These are phyloP conservation scores for Ashinkailepas kermadecensis DNA, from an alignment of 2,888 invertebrate species.

Conservation along the genomic window DNA sequence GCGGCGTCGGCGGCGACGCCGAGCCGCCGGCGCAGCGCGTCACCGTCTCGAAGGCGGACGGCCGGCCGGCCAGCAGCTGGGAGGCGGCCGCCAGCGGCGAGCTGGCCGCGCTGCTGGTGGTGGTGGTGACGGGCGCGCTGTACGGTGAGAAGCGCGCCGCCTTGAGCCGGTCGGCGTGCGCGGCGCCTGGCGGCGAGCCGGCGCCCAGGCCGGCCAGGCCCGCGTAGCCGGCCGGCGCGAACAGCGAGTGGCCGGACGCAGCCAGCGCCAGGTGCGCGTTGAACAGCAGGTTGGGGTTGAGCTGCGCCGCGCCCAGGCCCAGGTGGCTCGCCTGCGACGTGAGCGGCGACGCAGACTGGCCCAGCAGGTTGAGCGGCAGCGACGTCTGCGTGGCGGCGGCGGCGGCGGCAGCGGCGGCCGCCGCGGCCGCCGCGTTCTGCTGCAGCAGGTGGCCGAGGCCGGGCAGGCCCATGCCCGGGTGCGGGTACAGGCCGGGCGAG, in stretches of 20 bases:
- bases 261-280: slow-evolving; percentile 83
- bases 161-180: slow-evolving; percentile 39
- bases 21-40: slow-evolving; percentile 32
- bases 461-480: slow-evolving; percentile 40
- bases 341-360: slow-evolving; percentile 27
- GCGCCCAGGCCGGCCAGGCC: slow-evolving; percentile 82
- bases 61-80: slow-evolving; percentile 24
- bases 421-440: slow-evolving; percentile 25
- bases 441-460: slow-evolving; percentile 35
- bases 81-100: slow-evolving; percentile 30
- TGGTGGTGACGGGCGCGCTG: slow-evolving; percentile 59
- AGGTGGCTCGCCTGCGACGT: slow-evolving; percentile 31
- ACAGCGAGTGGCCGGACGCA: slow-evolving; percentile 55
- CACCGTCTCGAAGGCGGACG: slow-evolving; percentile 34
- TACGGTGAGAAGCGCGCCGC: slow-evolving; percentile 82
- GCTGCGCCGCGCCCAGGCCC: slow-evolving; percentile 34
- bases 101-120: slow-evolving; percentile 36
- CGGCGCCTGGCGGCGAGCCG: slow-evolving; percentile 38
- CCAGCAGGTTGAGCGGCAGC: slow-evolving; percentile 15
- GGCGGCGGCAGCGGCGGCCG: slow-evolving; percentile 21
- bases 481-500: slow-evolving; percentile 76
- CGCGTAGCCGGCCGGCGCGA: slow-evolving; percentile 59
- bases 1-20: slow-evolving; percentile 27
- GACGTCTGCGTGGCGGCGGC: not conserved
- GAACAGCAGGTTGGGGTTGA: slow-evolving; percentile 71